phyloP scores from a whole-genome alignment of 2,888 invertebrate species.

The Piscicola geometra region DNA sequence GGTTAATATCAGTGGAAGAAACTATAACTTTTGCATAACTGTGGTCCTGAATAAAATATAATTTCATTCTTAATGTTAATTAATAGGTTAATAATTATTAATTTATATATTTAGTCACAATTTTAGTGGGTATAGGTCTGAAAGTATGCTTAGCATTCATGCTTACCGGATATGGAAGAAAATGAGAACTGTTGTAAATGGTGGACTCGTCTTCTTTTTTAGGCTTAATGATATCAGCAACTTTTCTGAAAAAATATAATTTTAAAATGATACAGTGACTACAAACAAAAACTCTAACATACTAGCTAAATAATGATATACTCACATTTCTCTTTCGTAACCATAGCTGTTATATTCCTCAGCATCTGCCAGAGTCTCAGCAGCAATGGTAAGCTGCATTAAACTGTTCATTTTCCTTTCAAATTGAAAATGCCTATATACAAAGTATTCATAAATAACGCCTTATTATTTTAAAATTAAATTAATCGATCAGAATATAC shows the following conservation, averaged over 20 bases:
- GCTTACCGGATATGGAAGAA: slow-evolving; percentile 25
- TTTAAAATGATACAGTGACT: background rate
- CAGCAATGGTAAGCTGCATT: slow-evolving; percentile 32
- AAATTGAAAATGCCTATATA: background rate
- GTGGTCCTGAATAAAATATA: slow-evolving; percentile 64
- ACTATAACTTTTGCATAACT: slow-evolving; percentile 69
- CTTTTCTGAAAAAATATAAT: background rate
- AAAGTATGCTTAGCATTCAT: background rate
- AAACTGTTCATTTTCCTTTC: slow-evolving; percentile 34
- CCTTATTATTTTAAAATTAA: background rate
- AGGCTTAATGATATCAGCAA: background rate
- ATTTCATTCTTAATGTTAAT: no score
- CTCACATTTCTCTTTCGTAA: slow-evolving; percentile 5
- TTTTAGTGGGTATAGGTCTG: no score
- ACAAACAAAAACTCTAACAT: slow-evolving; percentile 1
- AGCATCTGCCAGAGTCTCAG: slow-evolving; percentile 27
- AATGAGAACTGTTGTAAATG: slow-evolving; percentile 14
- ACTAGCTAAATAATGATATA: background rate
- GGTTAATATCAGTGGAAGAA: slow-evolving; percentile 57
- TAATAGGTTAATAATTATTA: no score
- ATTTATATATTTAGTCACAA: background rate
- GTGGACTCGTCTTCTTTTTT: slow-evolving; percentile 6
- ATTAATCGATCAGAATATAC: background rate
- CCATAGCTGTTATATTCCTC: slow-evolving; percentile 16
- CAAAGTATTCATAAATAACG: background rate